phyloP scores from a whole-genome alignment of 2,113 vertebrate species.

The Phaethornis superciliosus region DNA sequence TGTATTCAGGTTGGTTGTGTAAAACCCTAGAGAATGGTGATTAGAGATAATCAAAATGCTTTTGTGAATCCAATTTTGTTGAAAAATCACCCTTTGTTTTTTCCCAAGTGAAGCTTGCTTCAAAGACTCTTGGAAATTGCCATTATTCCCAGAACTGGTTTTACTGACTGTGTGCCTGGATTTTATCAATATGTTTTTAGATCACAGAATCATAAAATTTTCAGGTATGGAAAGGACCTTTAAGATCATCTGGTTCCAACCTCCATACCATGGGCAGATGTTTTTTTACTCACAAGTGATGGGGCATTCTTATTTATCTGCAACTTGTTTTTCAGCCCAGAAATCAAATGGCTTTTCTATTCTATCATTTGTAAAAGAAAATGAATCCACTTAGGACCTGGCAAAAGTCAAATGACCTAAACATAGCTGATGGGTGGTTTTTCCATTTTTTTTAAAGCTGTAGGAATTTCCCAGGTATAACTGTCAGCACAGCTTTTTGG shows the following conservation, averaged over 20 bases:
- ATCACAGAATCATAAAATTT: neutral
- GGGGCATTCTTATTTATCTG: neutral
- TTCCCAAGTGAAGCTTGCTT: neutral
- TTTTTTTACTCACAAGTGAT: neutral
- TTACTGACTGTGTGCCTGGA: neutral
- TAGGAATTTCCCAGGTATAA: neutral
- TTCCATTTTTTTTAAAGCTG: neutral
- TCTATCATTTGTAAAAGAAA: neutral
- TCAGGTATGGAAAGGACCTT: too few relatives aligned
- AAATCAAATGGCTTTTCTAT: neutral
- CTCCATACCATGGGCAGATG: too few relatives aligned
- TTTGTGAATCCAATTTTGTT: neutral
- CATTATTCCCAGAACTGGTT: neutral
- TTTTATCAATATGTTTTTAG: neutral
- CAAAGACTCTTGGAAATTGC: neutral
- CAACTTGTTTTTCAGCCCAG: neutral
- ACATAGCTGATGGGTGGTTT: neutral
- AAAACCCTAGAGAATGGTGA: neutral
- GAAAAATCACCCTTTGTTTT: neutral
- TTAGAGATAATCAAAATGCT: neutral
- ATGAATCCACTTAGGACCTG: neutral
- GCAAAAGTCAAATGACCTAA: neutral
- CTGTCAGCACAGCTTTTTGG: neutral
- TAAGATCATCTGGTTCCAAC: too few relatives aligned
- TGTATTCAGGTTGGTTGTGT: neutral